Conservation (phyloP, 2,113 vertebrate species). For the Neodontobutis hainanensis region DNA sequence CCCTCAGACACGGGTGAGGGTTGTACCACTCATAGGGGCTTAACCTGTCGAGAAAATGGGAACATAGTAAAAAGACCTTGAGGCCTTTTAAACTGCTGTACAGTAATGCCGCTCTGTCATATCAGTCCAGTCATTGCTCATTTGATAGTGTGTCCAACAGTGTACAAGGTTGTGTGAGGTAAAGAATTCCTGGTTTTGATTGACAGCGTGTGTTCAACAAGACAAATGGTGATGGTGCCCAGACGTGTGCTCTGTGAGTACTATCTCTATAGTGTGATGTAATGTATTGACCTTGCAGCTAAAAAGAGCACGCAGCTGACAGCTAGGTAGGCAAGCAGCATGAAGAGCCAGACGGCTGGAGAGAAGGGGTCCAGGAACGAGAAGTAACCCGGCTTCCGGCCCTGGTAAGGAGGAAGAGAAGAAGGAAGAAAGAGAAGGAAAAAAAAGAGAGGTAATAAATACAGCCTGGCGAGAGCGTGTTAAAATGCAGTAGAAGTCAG, state of each 20-base stretch:
- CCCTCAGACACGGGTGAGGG: conserved; percentile 89
- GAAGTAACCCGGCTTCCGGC: conserved; percentile 94
- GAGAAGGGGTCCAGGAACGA: conserved; percentile 96
- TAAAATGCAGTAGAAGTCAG: conserved; percentile 32
- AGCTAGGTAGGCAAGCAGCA: conserved; percentile 93
- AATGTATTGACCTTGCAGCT: conserved; percentile 86
- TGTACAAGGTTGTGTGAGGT: conserved; percentile 21
- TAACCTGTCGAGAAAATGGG: conserved; percentile 74
- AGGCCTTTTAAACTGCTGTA: conserved; percentile 31
- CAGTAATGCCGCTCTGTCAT: conserved; percentile 12
- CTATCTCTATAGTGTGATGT: conserved; percentile 47
- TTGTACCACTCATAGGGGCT: conserved; percentile 97
- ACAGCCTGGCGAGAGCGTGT: conserved; percentile 10
- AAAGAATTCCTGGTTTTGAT: conserved; percentile 34
- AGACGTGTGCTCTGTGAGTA: conserved; percentile 43
- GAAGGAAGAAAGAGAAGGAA: background rate
- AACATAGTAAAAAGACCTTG: conserved; percentile 18
- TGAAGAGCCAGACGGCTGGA: conserved; percentile 95
- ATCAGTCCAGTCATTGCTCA: conserved; percentile 34
- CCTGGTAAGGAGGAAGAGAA: conserved; percentile 69
- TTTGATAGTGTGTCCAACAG: conserved; percentile 33
- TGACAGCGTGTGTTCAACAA: conserved; percentile 37
- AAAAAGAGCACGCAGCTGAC: conserved; percentile 95
- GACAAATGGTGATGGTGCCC: conserved; percentile 40
- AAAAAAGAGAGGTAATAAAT: conserved; percentile 16